Base-by-base conservation (phyloP, 2,888 invertebrate species). In the Aelia acuminata region DNA sequence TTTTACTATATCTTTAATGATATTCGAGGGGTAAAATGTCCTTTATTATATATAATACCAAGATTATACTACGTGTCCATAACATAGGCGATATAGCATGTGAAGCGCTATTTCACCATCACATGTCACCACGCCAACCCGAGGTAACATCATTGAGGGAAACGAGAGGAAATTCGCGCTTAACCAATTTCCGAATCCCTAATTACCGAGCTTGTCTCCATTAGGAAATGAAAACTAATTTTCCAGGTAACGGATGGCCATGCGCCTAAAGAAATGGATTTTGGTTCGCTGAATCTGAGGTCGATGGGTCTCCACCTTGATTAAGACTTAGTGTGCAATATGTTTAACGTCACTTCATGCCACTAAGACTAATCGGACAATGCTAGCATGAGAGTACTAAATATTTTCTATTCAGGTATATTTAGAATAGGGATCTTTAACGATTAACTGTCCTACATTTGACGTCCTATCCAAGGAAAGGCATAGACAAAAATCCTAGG, bases 191-290 rank as follows among this genome's bases (percentile, higher is more conserved):
- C 80, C 80, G 39, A 80, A 80, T 39, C 43, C n/a, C 80, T 43
- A 80, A 80, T 80, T 43, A 70, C 63, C 18, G 31, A 70, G 63
- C 35, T 35, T 35, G 63, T 20, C 63, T 70, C 63, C 18, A 70
- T 70, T 70, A 70, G 63, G 63, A 70, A 70, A 70, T 70, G 63
- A 70, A 70, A 70, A 70, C 63, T 35, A 70, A 70, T 70, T 70
- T 70, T 70, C 63, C 31, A 70, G 63, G 63, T 35, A 70, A 70
- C 63, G 31, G 31, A 70, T 35, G 63, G 63, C 20, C 63, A 70
- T 70, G 31, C 63, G 63, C 63, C 63, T 18, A 35, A 70, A 70
- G 63, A 70, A 70, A 70, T 35, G 15, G 63, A 31, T 35, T 70
- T 70, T 35, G 20, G 8, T 20, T 20, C 63, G 20, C 35, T 35